phyloP scores from a whole-genome alignment of 2,797 vertebrate genomes.

The Sciurus carolinensis region DNA sequence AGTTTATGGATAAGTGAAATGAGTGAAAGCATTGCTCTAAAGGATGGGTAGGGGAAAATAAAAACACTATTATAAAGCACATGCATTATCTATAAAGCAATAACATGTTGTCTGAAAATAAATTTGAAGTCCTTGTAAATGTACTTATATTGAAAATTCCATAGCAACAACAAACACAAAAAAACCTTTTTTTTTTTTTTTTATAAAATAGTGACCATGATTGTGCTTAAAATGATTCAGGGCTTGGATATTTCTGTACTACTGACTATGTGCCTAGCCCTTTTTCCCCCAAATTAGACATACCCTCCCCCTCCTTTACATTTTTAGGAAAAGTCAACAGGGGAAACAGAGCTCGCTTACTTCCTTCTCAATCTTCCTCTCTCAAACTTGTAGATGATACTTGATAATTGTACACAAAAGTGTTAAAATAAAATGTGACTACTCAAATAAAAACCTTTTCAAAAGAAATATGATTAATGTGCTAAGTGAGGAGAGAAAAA shows the following conservation, averaged over 20 bases:
- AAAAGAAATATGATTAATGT: neutral
- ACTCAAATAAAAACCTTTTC: neutral
- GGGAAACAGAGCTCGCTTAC: rapidly evolving
- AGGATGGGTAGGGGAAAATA: neutral
- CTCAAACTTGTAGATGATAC: neutral
- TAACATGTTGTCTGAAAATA: neutral
- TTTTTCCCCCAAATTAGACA: neutral
- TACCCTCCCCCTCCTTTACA: neutral
- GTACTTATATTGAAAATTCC: neutral
- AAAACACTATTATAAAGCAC: neutral
- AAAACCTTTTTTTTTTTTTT: neutral
- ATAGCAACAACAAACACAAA: neutral
- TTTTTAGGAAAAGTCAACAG: neutral
- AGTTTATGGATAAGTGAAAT: neutral
- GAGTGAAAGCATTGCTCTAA: neutral
- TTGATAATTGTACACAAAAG: neutral
- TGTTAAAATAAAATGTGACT: neutral
- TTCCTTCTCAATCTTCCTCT: neutral
- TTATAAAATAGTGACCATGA: neutral
- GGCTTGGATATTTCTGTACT: rapidly evolving
- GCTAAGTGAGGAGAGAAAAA: neutral
- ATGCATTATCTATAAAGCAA: neutral
- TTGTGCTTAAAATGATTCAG: neutral
- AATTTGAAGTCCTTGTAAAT: neutral
- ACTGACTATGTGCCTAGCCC: neutral